phyloP scores from a whole-genome alignment of 2,888 invertebrate genomes.

The Resseliella maxima region DNA sequence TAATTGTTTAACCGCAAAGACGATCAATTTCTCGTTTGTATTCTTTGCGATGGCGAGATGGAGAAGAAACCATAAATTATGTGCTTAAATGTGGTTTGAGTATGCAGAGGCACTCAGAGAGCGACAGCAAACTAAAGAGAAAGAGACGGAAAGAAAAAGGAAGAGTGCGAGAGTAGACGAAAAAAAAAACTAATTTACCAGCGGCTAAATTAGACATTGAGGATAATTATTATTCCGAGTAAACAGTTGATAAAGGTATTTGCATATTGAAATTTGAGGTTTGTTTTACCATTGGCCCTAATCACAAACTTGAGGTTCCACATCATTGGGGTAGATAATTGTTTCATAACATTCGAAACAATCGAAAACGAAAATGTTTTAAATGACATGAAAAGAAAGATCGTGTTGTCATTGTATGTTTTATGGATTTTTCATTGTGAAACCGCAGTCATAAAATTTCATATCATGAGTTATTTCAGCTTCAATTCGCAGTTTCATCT shows the following conservation, averaged over 20 bases:
- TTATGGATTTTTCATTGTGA: neutral
- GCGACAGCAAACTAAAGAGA: neutral
- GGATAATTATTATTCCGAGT: neutral
- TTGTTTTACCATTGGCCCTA: neutral
- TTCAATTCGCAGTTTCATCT: neutral
- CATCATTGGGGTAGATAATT: neutral
- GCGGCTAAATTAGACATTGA: neutral
- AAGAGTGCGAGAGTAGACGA: neutral
- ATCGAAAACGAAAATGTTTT: neutral
- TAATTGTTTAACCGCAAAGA: neutral
- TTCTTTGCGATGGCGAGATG: neutral
- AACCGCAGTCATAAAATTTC: neutral
- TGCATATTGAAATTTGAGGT: constrained; percentile 4
- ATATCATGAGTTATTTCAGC: neutral
- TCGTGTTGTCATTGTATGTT: neutral
- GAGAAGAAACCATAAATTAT: constrained; percentile 28
- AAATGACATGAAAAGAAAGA: neutral
- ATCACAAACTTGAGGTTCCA: neutral
- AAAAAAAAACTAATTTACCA: neutral
- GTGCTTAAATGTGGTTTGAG: neutral
- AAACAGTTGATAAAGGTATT: constrained; percentile 20
- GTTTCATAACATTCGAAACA: neutral
- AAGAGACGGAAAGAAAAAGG: too few species aligned
- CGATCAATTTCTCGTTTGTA: constrained; percentile 30
- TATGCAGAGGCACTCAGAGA: too few species aligned